Evolutionary conservation across 2,797 vertebrate species (phyloP), one percentile per base, ranked within the genome.

Genomic region (Microhierax caerulescens): DNA sequence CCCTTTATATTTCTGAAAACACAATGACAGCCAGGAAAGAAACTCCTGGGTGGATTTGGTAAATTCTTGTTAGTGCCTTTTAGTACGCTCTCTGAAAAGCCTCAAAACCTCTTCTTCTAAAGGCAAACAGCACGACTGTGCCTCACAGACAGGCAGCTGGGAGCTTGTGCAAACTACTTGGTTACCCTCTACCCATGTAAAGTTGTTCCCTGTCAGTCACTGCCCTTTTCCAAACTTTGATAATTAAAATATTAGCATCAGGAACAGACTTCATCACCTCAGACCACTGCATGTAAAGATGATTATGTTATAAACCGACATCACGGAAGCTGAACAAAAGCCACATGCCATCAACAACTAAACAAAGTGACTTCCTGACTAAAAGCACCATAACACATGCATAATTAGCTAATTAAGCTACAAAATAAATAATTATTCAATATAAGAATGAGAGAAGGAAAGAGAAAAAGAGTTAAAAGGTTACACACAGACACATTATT

Each of bases 391-490:
- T 87, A 97, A 96, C 53, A 59, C 56, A 90, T 76, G 65, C 56
- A 92, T 97, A 97, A 97, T 98, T 97, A 97, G 85, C 94, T 97
- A 96, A 98, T 98, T 97, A 97, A 97, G 90, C 57, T 87, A 94
- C 89, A 95, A 97, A 97, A 97, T 97, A 97, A 98, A 97, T 96
- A 96, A 98, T 97, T 97, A 97, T 88, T 82, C 76, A n/a, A 57
- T 77, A 50, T 85, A 95, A 96, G 73, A 94, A 76, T 25, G 51
- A 95, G 77, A 96, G 86, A 50, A 95, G 27, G 19, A 92, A 95
- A 93, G 61, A 91, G 57, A 94, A 95, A 73, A 82, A 73, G 57
- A 63, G 45, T 92, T 95, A 88, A 88, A 96, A 96, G 93, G 91
- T 97, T 91, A 64, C 73, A 67, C 11, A 88, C 39, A 84, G 92